Conservation (phyloP, 2,888 invertebrate genomes). For the Stenolophus ochropezus region DNA sequence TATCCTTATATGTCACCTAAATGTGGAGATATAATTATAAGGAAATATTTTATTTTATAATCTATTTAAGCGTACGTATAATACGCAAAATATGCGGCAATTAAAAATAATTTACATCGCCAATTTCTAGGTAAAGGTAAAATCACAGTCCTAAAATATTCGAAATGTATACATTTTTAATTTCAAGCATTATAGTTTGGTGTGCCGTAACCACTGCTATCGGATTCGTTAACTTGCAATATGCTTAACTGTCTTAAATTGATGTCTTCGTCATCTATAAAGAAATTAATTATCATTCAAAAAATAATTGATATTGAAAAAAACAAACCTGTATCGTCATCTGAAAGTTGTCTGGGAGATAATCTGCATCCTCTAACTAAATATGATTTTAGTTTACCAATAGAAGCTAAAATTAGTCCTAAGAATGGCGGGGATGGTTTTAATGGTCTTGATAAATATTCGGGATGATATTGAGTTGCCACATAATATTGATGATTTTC, state of each 20-base stretch:
- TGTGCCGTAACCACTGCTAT: constrained; percentile 65
- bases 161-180: neutral
- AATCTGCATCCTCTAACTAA: constrained; percentile 84
- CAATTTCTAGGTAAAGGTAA: constrained; percentile 25
- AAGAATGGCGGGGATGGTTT: constrained; percentile 96
- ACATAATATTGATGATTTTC: constrained; percentile 94
- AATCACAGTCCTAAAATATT: constrained; percentile 43
- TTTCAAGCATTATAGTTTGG: constrained; percentile 48
- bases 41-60: neutral
- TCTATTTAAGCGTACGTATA: constrained; percentile 4
- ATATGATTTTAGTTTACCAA: constrained; percentile 85
- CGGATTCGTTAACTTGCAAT: constrained; percentile 66
- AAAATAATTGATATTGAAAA: neutral
- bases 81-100: constrained; percentile 29
- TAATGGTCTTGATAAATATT: constrained; percentile 94
- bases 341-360: constrained; percentile 84
- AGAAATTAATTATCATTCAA: constrained; percentile 5
- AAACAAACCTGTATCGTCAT: constrained; percentile 80
- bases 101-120: neutral
- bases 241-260: constrained; percentile 65
- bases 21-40: neutral
- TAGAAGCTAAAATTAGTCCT: constrained; percentile 93
- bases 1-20: neutral
- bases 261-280: constrained; percentile 63
- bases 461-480: constrained; percentile 98